A percentile compares a stretch with the other conserved stretches of the same genome.
Evolutionary conservation across 1,140 invertebrate species (phyloP).

Genomic region (Drosophila orena): DNA sequence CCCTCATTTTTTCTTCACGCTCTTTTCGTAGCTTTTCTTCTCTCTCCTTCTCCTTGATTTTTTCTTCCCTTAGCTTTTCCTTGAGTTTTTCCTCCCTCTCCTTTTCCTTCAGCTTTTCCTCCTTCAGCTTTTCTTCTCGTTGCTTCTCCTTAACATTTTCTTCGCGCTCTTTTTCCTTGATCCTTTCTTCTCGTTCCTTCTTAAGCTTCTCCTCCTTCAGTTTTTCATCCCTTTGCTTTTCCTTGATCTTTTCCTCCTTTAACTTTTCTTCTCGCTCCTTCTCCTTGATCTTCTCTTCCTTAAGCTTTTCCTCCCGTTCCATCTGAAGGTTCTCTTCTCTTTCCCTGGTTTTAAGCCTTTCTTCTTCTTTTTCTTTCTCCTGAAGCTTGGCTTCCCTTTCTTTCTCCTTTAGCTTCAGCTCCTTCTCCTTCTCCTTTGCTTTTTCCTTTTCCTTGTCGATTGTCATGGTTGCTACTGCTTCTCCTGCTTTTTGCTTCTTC

Average conservation of each 20-base stretch:
- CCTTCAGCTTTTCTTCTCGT: not conserved
- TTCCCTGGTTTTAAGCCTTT: not conserved
- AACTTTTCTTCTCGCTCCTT: conserved; percentile 5
- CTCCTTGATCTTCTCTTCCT: not conserved
- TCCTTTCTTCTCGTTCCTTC: conserved; percentile 1
- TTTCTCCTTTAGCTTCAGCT: conserved; percentile 15
- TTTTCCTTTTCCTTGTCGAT: conserved; percentile 25
- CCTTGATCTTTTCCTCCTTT: conserved; percentile 1
- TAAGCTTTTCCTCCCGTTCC: conserved; percentile 2
- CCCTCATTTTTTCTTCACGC: conserved; percentile 1
- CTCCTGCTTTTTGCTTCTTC: conserved; percentile 12
- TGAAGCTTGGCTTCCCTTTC: conserved; percentile 10
- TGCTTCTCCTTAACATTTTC: not conserved
- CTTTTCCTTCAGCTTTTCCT: conserved; percentile 5
- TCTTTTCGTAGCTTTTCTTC: not conserved
- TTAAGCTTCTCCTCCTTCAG: conserved; percentile 3
- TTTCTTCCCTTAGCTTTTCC: conserved; percentile 1
- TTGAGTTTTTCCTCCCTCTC: conserved; percentile 2
- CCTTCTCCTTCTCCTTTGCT: conserved; percentile 15
- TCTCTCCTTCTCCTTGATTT: not conserved
- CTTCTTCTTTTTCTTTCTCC: conserved; percentile 2
- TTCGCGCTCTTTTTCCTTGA: not conserved
- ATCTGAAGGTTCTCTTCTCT: not conserved
- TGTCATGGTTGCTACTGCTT: conserved; percentile 23
- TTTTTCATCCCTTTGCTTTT: conserved; percentile 18